phyloP scores from a whole-genome alignment of 2,797 vertebrate species.

The Emys orbicularis region DNA sequence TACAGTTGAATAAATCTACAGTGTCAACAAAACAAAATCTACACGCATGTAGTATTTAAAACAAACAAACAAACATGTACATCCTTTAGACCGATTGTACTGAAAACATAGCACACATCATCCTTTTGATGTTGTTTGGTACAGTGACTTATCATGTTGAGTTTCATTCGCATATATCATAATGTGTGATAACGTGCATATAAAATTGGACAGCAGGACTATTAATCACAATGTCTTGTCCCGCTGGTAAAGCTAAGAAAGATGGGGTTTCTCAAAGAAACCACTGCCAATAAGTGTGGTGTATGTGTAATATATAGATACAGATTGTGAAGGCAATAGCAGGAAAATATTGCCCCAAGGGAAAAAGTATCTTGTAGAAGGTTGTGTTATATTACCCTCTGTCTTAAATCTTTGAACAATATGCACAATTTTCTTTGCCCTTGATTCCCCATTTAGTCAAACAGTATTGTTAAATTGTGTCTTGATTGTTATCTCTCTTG shows the following conservation, averaged over 20 bases:
- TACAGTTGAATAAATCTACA: conserved; percentile 65
- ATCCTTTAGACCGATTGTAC: conserved; percentile 4
- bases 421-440: conserved; percentile 44
- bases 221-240: conserved; percentile 74
- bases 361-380: conserved; percentile 57
- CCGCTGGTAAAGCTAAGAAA: conserved; percentile 61
- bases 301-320: conserved; percentile 69
- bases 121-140: conserved; percentile 64
- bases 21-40: conserved; percentile 52
- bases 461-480: not conserved
- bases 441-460: not conserved
- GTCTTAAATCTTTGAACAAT: conserved; percentile 26
- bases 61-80: not conserved
- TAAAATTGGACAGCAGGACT: conserved; percentile 68
- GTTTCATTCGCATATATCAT: conserved; percentile 68
- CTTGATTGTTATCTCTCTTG: conserved; percentile 24
- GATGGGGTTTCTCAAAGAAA: conserved; percentile 53
- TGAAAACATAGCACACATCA: conserved; percentile 49
- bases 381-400: conserved; percentile 45
- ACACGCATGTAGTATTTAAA: conserved; percentile 54
- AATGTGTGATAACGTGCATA: conserved; percentile 69
- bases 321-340: conserved; percentile 70
- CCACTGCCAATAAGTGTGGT: conserved; percentile 59
- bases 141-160: conserved; percentile 52
- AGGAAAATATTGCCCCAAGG: conserved; percentile 71